A percentile compares a stretch with the other conserved stretches of the same genome.
phyloP scores from a whole-genome alignment of 2,113 vertebrate genomes.

The Pseudopipra pipra region DNA sequence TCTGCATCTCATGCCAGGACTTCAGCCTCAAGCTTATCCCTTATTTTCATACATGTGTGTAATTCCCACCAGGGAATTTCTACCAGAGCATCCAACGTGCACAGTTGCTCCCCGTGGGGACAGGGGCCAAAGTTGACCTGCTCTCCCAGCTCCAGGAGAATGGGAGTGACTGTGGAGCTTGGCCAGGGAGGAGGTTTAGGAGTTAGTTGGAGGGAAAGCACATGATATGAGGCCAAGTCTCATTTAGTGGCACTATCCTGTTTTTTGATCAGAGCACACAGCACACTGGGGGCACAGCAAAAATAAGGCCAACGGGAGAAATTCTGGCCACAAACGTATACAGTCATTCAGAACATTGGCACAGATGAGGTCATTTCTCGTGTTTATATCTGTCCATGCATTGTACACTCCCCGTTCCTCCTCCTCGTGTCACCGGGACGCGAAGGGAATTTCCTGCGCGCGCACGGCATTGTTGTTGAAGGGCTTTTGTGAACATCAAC shows the following conservation, averaged over 20 bases:
- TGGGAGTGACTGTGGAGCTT: neutral
- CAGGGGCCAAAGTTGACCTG: neutral
- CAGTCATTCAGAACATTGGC: neutral
- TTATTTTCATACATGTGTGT: conserved; percentile 2
- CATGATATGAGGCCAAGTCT: neutral
- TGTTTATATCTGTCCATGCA: conserved; percentile 14
- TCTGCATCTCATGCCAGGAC: neutral
- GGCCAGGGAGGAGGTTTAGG: neutral
- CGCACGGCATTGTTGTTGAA: neutral
- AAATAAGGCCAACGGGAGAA: neutral
- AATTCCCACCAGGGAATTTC: neutral
- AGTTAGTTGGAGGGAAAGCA: neutral
- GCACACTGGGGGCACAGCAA: neutral
- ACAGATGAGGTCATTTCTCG: conserved; percentile 25
- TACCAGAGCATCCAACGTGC: neutral
- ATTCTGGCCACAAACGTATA: neutral
- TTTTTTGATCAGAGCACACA: neutral
- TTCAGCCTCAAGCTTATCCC: neutral
- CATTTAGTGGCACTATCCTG: neutral
- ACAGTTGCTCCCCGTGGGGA: neutral
- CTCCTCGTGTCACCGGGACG: neutral
- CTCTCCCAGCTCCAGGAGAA: neutral
- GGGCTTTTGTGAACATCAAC: conserved; percentile 21
- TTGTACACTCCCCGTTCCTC: neutral
- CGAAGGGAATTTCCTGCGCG: conserved; percentile 1